These are phyloP conservation scores for Hermaeophaga mercurialis DNA, from an alignment of 2,888 invertebrate genomes.

Conservation along the genomic window DNA sequence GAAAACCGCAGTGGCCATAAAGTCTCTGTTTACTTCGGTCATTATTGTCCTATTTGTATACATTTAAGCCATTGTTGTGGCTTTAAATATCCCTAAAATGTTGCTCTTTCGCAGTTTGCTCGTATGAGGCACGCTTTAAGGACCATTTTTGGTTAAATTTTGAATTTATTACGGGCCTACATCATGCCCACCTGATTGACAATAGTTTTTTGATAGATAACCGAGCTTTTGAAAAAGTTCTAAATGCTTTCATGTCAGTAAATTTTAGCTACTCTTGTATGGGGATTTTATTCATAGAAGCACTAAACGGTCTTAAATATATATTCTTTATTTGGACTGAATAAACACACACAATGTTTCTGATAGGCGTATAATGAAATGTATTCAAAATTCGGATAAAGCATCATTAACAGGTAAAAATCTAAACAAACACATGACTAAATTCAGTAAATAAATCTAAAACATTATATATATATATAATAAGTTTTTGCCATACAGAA, in stretches of 20 bases:
- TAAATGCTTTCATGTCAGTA: conserved; percentile 17
- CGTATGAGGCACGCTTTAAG: conserved; percentile 20
- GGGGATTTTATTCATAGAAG: conserved; percentile 9
- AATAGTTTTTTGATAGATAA: conserved; percentile 26
- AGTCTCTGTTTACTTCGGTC: conserved; percentile 54
- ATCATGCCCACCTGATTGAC: conserved; percentile 26
- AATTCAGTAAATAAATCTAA: too few species aligned
- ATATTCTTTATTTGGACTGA: not conserved
- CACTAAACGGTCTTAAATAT: conserved; percentile 2
- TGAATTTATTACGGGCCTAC: conserved; percentile 7
- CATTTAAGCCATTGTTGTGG: conserved; percentile 49
- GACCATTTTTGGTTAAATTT: conserved; percentile 14
- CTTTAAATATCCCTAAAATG: conserved; percentile 45
- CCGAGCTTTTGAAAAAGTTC: conserved; percentile 10
- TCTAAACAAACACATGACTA: too few species aligned
- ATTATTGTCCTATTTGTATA: conserved; percentile 57
- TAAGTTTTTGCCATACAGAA: too few species aligned
- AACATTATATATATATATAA: too few species aligned
- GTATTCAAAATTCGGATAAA: too few species aligned
- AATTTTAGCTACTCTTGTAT: conserved; percentile 16
- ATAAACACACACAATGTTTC: not conserved
- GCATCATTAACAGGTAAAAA: too few species aligned
- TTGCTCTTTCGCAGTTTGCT: conserved; percentile 37
- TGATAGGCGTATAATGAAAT: not conserved
- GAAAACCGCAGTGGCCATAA: conserved; percentile 51